Evolutionary conservation across 2,797 vertebrate species (phyloP).

Genomic region (Spea hammondii): DNA sequence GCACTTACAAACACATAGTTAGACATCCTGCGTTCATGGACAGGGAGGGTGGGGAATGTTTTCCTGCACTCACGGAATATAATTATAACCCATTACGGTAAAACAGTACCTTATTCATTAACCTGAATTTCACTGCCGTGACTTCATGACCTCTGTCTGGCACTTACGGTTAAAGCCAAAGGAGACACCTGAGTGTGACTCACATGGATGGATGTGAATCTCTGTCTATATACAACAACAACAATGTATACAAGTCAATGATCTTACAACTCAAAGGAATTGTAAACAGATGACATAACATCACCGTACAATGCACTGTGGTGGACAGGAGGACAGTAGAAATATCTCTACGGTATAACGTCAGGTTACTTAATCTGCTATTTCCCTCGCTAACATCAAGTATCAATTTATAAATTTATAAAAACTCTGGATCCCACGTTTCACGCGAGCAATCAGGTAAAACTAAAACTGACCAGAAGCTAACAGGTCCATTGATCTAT

Average conservation of each 20-base stretch:
- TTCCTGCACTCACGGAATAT: conserved; percentile 42
- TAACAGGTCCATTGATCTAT: too few relatives aligned
- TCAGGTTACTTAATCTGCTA: too few relatives aligned
- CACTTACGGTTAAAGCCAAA: conserved; percentile 50
- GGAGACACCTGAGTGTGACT: conserved; percentile 15
- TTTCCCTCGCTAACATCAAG: too few relatives aligned
- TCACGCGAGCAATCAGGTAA: too few relatives aligned
- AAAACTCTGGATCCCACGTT: too few relatives aligned
- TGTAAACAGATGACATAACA: too few relatives aligned
- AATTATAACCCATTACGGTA: conserved; percentile 45
- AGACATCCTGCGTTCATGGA: conserved; percentile 48
- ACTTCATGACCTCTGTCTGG: conserved; percentile 53
- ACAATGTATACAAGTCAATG: not conserved
- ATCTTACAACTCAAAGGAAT: not conserved
- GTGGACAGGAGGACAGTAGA: too few relatives aligned
- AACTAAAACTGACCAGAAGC: too few relatives aligned
- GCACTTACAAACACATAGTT: conserved; percentile 36
- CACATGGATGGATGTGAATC: conserved; percentile 5
- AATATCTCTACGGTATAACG: too few relatives aligned
- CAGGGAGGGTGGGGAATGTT: conserved; percentile 42
- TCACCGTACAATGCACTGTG: too few relatives aligned
- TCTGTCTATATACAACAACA: not conserved
- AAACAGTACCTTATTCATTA: conserved; percentile 43
- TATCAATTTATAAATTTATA: too few relatives aligned
- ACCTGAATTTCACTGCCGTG: conserved; percentile 41